Evolutionary conservation across 2,113 vertebrate genomes (phyloP).

Genomic region (Syngnathus floridae): DNA sequence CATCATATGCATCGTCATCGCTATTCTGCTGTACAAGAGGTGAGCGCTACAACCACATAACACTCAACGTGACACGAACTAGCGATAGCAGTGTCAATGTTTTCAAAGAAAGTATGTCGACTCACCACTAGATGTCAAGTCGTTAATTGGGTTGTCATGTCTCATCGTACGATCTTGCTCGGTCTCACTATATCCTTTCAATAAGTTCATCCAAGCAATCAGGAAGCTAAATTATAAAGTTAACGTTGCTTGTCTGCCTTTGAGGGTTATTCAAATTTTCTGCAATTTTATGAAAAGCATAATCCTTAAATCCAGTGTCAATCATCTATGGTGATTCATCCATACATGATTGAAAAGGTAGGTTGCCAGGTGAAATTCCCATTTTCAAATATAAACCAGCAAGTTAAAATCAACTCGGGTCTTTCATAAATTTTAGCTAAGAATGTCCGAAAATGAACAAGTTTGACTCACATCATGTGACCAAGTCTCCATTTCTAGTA

Average conservation of each 20-base stretch:
- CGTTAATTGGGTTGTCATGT: neutral
- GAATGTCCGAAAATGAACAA: neutral
- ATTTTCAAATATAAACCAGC: neutral
- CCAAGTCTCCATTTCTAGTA: neutral
- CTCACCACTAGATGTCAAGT: neutral
- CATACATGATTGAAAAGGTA: neutral
- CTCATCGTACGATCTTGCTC: too few relatives aligned
- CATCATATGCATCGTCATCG: constrained; percentile 99
- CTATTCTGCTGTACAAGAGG: constrained; percentile 98
- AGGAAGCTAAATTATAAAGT: too few relatives aligned
- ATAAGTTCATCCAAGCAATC: too few relatives aligned
- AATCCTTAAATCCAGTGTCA: neutral
- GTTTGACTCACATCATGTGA: neutral
- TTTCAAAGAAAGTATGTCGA: neutral
- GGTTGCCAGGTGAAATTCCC: neutral
- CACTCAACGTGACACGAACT: neutral
- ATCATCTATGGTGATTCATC: neutral
- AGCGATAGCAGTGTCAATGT: neutral
- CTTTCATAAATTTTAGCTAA: neutral
- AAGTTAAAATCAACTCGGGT: too few relatives aligned
- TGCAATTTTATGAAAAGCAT: neutral
- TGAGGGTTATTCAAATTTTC: neutral
- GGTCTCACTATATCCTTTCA: too few relatives aligned
- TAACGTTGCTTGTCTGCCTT: too few relatives aligned
- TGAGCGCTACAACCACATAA: constrained; percentile 51